Evolutionary conservation across 2,113 vertebrate genomes (phyloP), one percentile per base, ranked within the genome.

Genomic region (Eonycteris spelaea): DNA sequence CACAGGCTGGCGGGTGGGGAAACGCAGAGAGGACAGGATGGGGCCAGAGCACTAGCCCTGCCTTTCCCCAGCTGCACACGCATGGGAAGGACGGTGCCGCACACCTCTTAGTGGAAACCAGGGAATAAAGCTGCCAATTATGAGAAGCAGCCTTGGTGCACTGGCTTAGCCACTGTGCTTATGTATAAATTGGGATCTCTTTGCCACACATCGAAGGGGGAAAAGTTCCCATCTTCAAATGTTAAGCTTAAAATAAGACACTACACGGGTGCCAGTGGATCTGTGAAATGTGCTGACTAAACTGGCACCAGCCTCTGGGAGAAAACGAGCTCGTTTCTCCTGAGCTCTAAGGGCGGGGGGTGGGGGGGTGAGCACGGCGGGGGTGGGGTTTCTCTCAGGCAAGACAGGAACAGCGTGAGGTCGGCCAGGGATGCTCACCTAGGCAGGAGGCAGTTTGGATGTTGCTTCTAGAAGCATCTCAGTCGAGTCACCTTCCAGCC

Each of bases 281-380:
- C 97, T 98, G 97, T 98, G 97, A 98, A 97, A 98, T 97, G 94
- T 98, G 97, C 97, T 98, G 97, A 98, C 96, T 98, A 98, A 97
- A 98, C 97, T 98, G 97, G 97, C 97, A 97, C 38, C 96, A 67
- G 95, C 78, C 91, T 95, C 93, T 95, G 96, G 96, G 95, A 97
- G 96, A 95, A 93, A 97, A 97, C 88, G 94, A 96, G 96, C 97
- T 91, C 53, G 15, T 80, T 95, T 85, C 92, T 95, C 94, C 51
- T 22, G 73, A 85, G 97, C 90, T 90, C 92, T 28, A n/a, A n/a
- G n/a, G n/a, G n/a, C n/a, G n/a, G n/a, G n/a, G n/a, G n/a, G n/a
- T n/a, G 48, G 67, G 92, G 90, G 93, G 77, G 55, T 1, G 65
- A 85, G 87, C 43, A 28, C 65, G 80, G 84, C 19, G 40, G 82